Evolutionary conservation across 1,140 invertebrate genomes (phyloP).

Genomic region (Probaryconus sp.): DNA sequence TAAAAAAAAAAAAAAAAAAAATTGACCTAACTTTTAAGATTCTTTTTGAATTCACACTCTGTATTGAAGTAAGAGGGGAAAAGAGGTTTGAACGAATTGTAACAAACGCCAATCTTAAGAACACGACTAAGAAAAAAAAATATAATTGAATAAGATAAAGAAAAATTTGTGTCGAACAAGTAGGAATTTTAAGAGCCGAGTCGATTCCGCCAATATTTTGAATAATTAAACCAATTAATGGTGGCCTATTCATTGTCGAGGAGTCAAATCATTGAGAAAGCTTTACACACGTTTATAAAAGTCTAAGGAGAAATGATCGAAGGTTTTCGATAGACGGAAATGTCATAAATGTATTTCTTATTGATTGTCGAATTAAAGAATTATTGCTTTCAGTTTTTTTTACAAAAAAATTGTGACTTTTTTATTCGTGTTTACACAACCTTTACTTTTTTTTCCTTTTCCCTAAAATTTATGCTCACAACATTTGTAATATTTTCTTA

Average conservation of each 20-base stretch:
- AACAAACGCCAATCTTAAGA: too few relatives aligned
- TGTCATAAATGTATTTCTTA: constrained; percentile 73
- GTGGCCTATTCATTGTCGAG: constrained; percentile 63
- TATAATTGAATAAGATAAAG: constrained; percentile 19
- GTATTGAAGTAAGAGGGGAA: too few relatives aligned
- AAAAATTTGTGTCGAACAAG: constrained; percentile 42
- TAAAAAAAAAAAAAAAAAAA: too few relatives aligned
- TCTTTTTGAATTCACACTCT: too few relatives aligned
- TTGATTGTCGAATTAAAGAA: constrained; percentile 70
- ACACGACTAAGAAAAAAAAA: not conserved
- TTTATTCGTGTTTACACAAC: constrained; percentile 39
- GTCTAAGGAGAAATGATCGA: constrained; percentile 52
- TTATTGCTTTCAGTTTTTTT: constrained; percentile 76
- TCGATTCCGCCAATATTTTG: constrained; percentile 61
- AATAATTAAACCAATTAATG: constrained; percentile 66
- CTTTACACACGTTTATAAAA: constrained; percentile 53
- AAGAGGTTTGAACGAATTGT: too few relatives aligned
- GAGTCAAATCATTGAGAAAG: constrained; percentile 49
- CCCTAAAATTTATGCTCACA: not conserved
- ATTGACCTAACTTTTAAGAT: constrained; percentile 1
- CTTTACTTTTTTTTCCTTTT: constrained; percentile 1
- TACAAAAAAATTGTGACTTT: constrained; percentile 59
- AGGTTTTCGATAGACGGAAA: constrained; percentile 62
- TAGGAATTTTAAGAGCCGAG: constrained; percentile 34
- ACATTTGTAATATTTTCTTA: too few relatives aligned